Conservation (phyloP, 1,140 invertebrate species). For the Drosophila tani region DNA sequence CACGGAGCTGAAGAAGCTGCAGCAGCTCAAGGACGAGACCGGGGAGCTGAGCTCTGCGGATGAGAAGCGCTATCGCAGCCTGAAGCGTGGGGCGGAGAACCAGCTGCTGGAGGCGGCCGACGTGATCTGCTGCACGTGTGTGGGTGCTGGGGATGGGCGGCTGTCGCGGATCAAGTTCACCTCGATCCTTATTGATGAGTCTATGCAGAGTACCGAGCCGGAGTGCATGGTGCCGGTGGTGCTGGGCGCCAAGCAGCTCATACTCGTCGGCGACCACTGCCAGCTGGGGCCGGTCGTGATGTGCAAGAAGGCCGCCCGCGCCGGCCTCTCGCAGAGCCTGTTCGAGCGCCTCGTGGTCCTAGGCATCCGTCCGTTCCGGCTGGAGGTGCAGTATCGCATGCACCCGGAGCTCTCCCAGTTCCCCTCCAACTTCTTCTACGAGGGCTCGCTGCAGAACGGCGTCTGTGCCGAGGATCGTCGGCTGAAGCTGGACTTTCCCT, state of each 20-base stretch:
- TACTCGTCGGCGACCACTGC: constrained; percentile 99
- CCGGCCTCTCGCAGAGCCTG: constrained; percentile 98
- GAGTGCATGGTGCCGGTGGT: constrained; percentile 99
- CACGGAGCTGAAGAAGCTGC: constrained; percentile 96
- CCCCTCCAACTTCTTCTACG: constrained; percentile 99
- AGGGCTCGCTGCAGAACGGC: constrained; percentile 99
- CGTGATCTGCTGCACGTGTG: constrained; percentile 99
- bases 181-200: constrained; percentile 99
- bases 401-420: constrained; percentile 98
- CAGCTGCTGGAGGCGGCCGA: constrained; percentile 97
- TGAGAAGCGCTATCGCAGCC: constrained; percentile 96
- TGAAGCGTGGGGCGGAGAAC: constrained; percentile 97
- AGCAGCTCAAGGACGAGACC: constrained; percentile 98
- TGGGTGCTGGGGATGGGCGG: constrained; percentile 98
- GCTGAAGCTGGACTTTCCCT: constrained; percentile 97
- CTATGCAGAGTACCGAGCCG: constrained; percentile 98
- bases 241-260: constrained; percentile 97
- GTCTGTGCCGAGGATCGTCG: constrained; percentile 98
- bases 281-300: constrained; percentile 99
- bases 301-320: constrained; percentile 99
- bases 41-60: constrained; percentile 97
- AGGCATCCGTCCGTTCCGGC: constrained; percentile 96
- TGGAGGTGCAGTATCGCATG: constrained; percentile 99
- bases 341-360: constrained; percentile 99
- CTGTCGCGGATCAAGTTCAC: constrained; percentile 97